Base-by-base conservation (phyloP, 92 coral and sea anemone species). In the Micromussa lordhowensis region DNA sequence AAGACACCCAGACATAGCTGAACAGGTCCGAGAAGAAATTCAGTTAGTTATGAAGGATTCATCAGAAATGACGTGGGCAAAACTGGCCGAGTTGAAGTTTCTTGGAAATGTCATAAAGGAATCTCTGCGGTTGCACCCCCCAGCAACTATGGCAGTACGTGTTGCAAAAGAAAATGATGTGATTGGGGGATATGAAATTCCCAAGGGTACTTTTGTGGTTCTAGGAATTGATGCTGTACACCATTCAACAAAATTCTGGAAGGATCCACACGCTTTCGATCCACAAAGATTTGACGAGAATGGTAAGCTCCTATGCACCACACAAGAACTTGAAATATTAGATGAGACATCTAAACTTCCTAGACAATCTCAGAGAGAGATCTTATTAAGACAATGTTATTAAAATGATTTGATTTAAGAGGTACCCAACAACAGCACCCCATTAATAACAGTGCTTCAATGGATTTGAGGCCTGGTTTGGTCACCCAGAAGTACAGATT, bases 81-180 rank as follows among this genome's bases (percentile, higher is more conserved):
- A 93, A 69, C 85, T 93, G 24, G 96, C 90, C 3, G 93, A 87
- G 80, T 66, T 95, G 87, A 88, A 91, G 78, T 95, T 90, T 34
- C 83, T 95, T 68, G 91, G 93, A 77, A 87, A 91, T 51, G 94
- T 93, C 14, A 82, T 95, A 29, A 93, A 93, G 34, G 98, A 95
- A 76, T 93, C 95, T 5, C 68, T 91, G 61, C 90, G 98, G 11
- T 90, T 85, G 9, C 95, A 93, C 59, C 31, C 94, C 7, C 94
- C 98, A 11, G 98, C 85, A 24, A 12, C 80, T 21, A 1, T 54
- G 21, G 66, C 78, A 3, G 15, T 32, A 13, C 91, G 98, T 75
- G 32, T 40, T 59, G 81, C 84, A 18, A 80, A 74, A 22, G 88
- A 86, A 30, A 85, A 82, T 68, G 92, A 93, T 68, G 81, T 86